These are phyloP conservation scores for Lasioglossum malachurum DNA, from an alignment of 2,888 invertebrate species.

Conservation along the genomic window DNA sequence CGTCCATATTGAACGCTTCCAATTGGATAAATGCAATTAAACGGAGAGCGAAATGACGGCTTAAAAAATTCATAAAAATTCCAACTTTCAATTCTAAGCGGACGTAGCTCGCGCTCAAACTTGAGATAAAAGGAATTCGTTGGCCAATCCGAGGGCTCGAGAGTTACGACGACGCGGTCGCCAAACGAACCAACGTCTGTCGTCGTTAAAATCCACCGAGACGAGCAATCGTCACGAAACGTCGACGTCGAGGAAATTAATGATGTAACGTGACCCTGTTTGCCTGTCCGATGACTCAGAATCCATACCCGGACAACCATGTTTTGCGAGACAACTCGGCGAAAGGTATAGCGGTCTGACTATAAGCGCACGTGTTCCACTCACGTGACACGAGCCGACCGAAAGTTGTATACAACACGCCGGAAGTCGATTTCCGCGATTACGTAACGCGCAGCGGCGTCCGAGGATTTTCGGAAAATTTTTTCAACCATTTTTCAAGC, in stretches of 20 bases:
- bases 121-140: not conserved
- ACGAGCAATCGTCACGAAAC: conserved; percentile 29
- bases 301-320: conserved; percentile 40
- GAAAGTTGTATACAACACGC: conserved; percentile 8
- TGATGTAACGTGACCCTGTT: conserved; percentile 68
- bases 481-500: not conserved
- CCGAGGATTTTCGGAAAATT: not conserved
- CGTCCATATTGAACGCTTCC: not conserved
- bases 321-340: conserved; percentile 16
- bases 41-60: no score
- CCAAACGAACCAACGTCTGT: not conserved
- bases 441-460: not conserved
- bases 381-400: conserved; percentile 34
- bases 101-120: not conserved
- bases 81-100: not conserved
- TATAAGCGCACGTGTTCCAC: conserved; percentile 40
- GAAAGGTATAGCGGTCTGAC: conserved; percentile 9
- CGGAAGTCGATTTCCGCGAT: conserved; percentile 8
- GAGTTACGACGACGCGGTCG: not conserved
- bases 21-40: no score
- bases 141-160: not conserved
- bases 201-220: conserved; percentile 14
- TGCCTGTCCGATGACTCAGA: conserved; percentile 69
- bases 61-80: no score
- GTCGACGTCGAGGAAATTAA: conserved; percentile 35